Conservation (phyloP, 2,113 vertebrate species). For the Phainopepla nitens region DNA sequence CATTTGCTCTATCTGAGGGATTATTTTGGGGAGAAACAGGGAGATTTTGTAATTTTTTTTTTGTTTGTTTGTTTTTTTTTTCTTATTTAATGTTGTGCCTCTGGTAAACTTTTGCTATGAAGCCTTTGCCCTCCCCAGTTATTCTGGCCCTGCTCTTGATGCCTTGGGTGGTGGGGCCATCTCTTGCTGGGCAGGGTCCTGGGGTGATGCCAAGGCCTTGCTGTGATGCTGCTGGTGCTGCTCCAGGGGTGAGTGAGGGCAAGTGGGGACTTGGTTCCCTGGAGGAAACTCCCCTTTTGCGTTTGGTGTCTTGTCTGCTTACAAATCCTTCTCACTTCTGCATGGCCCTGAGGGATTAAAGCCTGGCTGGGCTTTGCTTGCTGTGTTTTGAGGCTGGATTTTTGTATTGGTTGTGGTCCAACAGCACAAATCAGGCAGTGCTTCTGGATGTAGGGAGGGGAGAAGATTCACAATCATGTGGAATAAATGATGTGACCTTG, state of each 20-base stretch:
- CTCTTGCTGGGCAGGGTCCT: not conserved
- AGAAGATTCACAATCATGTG: rapidly evolving
- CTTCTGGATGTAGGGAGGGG: not conserved
- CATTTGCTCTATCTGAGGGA: not conserved
- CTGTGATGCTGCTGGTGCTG: not conserved
- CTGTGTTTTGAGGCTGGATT: not conserved
- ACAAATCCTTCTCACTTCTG: not conserved
- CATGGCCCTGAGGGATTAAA: rapidly evolving
- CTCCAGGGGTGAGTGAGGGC: not conserved
- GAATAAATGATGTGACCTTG: not conserved
- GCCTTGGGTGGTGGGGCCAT: not conserved
- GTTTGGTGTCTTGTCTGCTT: not conserved
- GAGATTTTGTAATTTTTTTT: too few relatives aligned
- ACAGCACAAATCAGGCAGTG: not conserved
- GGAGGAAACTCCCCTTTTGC: not conserved
- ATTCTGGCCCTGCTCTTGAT: not conserved
- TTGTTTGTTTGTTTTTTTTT: not conserved
- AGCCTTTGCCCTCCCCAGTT: not conserved
- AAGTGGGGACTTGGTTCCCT: rapidly evolving
- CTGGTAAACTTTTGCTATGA: not conserved
- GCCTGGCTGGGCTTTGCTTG: not conserved
- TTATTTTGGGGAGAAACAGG: not conserved
- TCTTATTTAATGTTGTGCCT: not conserved
- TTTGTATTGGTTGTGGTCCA: not conserved
- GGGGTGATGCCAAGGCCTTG: not conserved